These are phyloP conservation scores for Cinclus mexicanus DNA, from an alignment of 2,113 vertebrate species.

Conservation along the genomic window DNA sequence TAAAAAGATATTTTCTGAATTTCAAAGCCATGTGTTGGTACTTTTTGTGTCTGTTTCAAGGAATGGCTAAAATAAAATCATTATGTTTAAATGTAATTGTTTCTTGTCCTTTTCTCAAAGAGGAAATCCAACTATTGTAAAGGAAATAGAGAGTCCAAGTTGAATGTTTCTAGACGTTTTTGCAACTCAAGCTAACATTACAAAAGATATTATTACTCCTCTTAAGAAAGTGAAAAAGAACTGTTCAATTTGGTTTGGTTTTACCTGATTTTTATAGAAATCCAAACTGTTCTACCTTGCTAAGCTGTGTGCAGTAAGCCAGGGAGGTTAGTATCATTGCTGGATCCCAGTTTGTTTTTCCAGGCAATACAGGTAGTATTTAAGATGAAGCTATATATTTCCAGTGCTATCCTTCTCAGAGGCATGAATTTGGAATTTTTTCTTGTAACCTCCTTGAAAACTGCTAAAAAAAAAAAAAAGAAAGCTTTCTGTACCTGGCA, in stretches of 20 bases:
- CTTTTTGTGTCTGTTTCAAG: neutral
- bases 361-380: neutral
- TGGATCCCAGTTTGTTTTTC: neutral
- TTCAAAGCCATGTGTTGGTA: neutral
- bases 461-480: neutral
- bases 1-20: neutral
- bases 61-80: neutral
- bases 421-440: neutral
- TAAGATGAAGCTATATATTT: neutral
- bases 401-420: neutral
- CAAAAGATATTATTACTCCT: neutral
- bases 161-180: neutral
- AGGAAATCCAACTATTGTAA: neutral
- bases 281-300: neutral
- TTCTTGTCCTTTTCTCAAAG: neutral
- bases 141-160: neutral
- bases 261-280: neutral
- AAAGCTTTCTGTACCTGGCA: neutral
- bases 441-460: neutral
- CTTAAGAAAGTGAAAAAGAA: neutral
- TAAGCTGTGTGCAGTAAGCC: neutral
- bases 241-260: neutral
- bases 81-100: neutral
- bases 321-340: neutral
- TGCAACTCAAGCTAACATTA: neutral